phyloP scores from a whole-genome alignment of 2,888 invertebrate species.

The Perithous albicinctus region DNA sequence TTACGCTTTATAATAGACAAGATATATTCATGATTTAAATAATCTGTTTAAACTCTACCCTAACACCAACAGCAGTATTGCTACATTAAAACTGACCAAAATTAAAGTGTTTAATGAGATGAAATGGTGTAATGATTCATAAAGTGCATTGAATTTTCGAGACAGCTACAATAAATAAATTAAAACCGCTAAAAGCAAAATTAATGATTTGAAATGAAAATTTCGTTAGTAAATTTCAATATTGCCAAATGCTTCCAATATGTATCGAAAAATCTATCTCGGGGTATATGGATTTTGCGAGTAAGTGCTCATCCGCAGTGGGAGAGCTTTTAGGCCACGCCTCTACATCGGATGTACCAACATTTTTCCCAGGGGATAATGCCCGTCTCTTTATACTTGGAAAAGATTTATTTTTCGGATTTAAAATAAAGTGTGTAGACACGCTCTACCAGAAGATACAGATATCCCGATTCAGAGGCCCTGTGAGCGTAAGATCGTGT shows the following conservation, averaged over 20 bases:
- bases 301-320: neutral
- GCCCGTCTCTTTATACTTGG: neutral
- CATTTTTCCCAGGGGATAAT: conserved; percentile 11
- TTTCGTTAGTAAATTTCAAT: neutral
- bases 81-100: neutral
- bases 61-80: no score
- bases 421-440: conserved; percentile 19
- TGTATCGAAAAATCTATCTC: neutral
- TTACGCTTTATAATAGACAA: neutral
- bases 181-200: neutral
- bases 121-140: neutral
- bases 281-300: neutral
- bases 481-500: conserved; percentile 10
- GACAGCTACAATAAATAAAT: neutral
- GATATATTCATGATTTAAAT: no score
- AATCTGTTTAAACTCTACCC: no score
- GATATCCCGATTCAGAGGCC: neutral
- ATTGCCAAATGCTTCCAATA: neutral
- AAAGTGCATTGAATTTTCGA: neutral
- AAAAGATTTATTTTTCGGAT: conserved; percentile 7
- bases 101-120: neutral
- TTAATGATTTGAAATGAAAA: neutral
- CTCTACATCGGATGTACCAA: neutral
- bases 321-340: conserved; percentile 10
- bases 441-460: neutral